Conservation (phyloP, 2,888 invertebrate genomes). For the Nemoura dubitans region DNA sequence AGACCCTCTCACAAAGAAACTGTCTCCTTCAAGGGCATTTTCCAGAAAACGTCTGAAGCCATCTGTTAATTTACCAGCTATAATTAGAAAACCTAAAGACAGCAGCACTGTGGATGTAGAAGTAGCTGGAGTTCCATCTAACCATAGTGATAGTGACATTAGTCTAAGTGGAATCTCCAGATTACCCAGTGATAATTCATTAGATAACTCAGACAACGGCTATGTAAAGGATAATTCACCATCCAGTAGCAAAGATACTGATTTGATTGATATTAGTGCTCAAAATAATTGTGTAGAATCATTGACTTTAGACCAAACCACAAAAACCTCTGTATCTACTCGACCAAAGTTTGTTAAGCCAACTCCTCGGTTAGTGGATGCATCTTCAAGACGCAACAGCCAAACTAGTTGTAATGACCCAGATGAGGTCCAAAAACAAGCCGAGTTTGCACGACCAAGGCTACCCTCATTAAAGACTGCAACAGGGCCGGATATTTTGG, state of each 20-base stretch:
- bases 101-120: neutral
- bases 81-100: conserved; percentile 38
- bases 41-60: conserved; percentile 35
- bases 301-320: neutral
- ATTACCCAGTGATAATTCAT: neutral
- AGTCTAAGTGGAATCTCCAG: neutral
- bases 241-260: neutral
- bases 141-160: neutral
- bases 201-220: neutral
- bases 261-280: neutral
- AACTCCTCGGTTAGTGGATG: conserved; percentile 40
- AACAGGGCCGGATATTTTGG: neutral
- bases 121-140: neutral
- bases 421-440: conserved; percentile 66
- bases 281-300: neutral
- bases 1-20: neutral
- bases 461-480: conserved; percentile 59
- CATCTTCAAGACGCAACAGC: conserved; percentile 30
- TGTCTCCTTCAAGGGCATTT: neutral
- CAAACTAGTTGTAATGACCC: conserved; percentile 72
- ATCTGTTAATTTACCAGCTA: conserved; percentile 41
- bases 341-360: conserved; percentile 35
- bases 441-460: conserved; percentile 50
- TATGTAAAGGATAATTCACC: neutral
- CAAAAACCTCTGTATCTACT: neutral